Conservation (phyloP, 2,797 vertebrate species). For the Tokudaia muenninki region DNA sequence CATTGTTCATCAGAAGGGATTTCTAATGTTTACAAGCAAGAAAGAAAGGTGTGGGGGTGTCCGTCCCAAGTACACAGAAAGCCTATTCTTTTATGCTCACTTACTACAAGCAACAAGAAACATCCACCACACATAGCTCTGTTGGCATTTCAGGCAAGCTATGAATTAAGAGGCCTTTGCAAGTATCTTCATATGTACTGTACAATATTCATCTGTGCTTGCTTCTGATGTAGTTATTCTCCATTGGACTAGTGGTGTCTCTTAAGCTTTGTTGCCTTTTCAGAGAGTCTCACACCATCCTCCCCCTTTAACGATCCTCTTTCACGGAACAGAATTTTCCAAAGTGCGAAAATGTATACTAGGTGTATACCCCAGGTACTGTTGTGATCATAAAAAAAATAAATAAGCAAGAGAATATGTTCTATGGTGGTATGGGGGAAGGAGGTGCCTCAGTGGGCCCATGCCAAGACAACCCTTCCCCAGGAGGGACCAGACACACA, state of each 20-base stretch:
- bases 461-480: too few relatives aligned
- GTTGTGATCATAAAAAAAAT: too few relatives aligned
- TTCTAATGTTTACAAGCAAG: slow-evolving; percentile 54
- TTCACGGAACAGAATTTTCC: not conserved
- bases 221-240: not conserved
- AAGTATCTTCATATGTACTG: not conserved
- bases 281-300: not conserved
- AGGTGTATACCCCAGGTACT: not conserved
- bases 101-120: not conserved
- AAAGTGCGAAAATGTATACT: not conserved
- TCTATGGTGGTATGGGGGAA: too few relatives aligned
- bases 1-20: slow-evolving; percentile 53
- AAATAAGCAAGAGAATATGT: too few relatives aligned
- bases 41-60: not conserved
- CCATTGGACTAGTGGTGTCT: not conserved
- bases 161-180: not conserved
- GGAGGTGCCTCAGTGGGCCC: too few relatives aligned
- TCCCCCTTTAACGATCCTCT: not conserved
- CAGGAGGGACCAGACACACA: too few relatives aligned
- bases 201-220: not conserved
- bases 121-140: not conserved
- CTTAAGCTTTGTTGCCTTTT: slow-evolving; percentile 7
- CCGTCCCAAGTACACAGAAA: slow-evolving; percentile 28
- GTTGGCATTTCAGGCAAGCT: not conserved
- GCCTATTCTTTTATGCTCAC: not conserved